Evolutionary conservation across 2,113 vertebrate species (phyloP), one percentile per base, ranked within the genome.

Genomic region (Gadus chalcogrammus): DNA sequence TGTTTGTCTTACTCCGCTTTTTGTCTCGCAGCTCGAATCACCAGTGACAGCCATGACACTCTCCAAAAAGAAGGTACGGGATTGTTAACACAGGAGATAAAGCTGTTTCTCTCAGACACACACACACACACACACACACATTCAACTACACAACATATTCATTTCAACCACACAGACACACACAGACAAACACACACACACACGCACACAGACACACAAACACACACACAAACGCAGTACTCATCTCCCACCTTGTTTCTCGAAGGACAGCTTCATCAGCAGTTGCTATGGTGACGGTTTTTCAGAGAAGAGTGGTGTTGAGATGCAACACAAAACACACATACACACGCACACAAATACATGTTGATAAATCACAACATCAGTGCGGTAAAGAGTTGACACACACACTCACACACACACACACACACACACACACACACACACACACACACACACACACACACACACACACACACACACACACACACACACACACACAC

Each of bases 11-110:
- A 61, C 53, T 64, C 61, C 69, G 67, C 61, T 84, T 22, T 81
- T 71, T 61, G 77, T 28, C 70, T 72, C 62, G 31, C 89, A 94
- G 93, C 85, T 92, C 72, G 91, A 89, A 76, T 93, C 93, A 67
- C 90, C 92, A 0, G 90, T 94, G 77, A 94, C 92, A 61, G 85
- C 89, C 22, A 90, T 94, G 93, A 80, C 87, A 1, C 85, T 94
- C 52, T 94, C 93, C 71, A 93, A 92, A 85, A 94, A 93, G 72
- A 92, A 91, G 92, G 93, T 94, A 90, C 85, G 61, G 74, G 8
- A 75, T 66, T 55, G 53, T 55, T 55, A 52, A 65, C 64, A 67
- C 27, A 16, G 55, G 59, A 78, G 6, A 72, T 55, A n/a, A 69
- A 70, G 78, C 62, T 76, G 55, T 64, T 28, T 80, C 79, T 79